Evolutionary conservation across 2,888 invertebrate genomes (phyloP).

Genomic region (Homarus gammarus): DNA sequence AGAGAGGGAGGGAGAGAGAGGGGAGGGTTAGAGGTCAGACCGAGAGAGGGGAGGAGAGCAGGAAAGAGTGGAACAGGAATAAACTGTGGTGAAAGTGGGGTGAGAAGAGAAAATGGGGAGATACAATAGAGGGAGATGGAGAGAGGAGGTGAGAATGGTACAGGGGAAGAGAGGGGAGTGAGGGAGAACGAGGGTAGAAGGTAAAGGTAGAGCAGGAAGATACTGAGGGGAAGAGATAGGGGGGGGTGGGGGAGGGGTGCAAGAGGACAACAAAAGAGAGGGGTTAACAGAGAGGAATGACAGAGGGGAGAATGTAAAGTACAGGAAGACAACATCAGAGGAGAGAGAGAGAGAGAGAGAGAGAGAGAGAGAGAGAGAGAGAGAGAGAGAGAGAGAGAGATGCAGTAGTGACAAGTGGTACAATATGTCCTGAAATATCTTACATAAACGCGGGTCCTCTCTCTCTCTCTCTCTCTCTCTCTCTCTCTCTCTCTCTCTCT

Average conservation of each 20-base stretch:
- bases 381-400: neutral
- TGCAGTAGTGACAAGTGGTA: too few species aligned
- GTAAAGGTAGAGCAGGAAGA: neutral
- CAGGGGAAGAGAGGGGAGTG: neutral
- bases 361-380: neutral
- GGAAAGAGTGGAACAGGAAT: neutral
- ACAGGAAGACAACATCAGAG: neutral
- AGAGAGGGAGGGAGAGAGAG: neutral
- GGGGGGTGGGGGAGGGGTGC: too few species aligned
- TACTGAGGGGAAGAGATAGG: neutral
- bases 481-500: too few species aligned
- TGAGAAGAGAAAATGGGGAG: slow-evolving; percentile 11
- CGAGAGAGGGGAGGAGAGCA: neutral
- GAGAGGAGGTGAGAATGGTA: neutral
- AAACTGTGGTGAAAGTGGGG: too few species aligned
- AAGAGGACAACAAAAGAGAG: neutral
- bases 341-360: neutral
- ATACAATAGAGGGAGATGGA: neutral
- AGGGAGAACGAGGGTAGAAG: neutral
- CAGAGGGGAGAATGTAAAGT: neutral
- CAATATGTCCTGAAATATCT: too few species aligned
- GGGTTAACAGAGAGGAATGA: neutral
- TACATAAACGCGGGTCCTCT: too few species aligned
- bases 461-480: too few species aligned
- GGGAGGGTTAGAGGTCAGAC: neutral